Base-by-base conservation (phyloP, 2,888 invertebrate genomes). In the Oscheius onirici region DNA sequence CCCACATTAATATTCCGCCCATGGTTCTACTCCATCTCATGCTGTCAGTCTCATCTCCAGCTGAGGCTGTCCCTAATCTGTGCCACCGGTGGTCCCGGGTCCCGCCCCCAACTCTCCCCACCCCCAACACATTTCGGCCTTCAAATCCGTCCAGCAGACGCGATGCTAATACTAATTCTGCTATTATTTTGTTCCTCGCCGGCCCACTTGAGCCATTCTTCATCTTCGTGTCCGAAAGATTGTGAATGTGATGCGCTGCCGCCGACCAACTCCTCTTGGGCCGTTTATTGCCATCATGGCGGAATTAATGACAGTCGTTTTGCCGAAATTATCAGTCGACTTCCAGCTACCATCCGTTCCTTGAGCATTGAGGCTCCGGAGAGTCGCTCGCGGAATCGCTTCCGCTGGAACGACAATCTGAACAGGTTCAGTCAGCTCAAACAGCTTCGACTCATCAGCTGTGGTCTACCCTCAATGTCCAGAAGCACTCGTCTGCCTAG, bases 291-390 rank as follows among this genome's bases (percentile, higher is more conserved):
- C 68, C 73, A 77, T 24, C 74, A 78, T 26, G 80, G 84, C 17
- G 81, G 79, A 13, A 69, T 86, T 43, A 84, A 84, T 61, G 83
- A 85, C 66, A 77, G 73, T 40, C 71, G 78, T 20, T 83, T 84
- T 55, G 77, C 76, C 15, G 72, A 79, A 17, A 80, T 86, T 40
- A 74, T 86, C 41, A 75, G 77, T 51, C 74, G 72, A 17, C 72
- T 87, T 10, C 85, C 86, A 20, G 26, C 71, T 22, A 74, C 74
- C 24, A 73, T 86, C 77, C 68, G 87, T 55, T 73, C 85, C 69
- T 57, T 88, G 73, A 68, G 88, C 73, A 83, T 89, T 86, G 60
- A 80, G 78, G 77, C 79, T 51, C 69, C 85, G 68, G 66, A 84
- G 78, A 49, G 63, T 26, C 34, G 75, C 72, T 26, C 75, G 60